A percentile compares a stretch with the other conserved stretches of the same genome.
phyloP scores from a whole-genome alignment of 92 coral and sea anemone genomes.

The Ricordea florida region DNA sequence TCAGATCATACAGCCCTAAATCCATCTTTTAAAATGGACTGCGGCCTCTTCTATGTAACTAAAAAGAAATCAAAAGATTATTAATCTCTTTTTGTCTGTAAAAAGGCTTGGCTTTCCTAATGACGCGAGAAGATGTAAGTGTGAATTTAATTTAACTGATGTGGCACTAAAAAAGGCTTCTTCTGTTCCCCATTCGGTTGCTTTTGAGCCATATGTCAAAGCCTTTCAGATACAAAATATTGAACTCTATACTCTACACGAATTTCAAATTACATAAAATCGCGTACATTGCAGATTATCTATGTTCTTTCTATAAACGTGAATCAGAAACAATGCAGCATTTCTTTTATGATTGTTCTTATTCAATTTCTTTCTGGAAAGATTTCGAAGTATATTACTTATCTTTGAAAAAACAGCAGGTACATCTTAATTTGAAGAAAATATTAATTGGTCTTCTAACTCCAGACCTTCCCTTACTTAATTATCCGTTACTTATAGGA shows the following conservation, averaged over 20 bases:
- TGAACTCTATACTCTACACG: neutral
- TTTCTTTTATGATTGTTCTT: too few species aligned
- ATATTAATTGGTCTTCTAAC: neutral
- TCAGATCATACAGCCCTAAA: neutral
- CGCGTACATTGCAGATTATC: too few species aligned
- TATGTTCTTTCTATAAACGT: too few species aligned
- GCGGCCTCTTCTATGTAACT: neutral
- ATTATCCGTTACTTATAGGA: neutral
- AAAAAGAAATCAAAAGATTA: neutral
- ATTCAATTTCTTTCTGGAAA: too few species aligned
- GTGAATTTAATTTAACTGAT: conserved; percentile 9
- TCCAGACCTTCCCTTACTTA: neutral
- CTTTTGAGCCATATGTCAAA: neutral
- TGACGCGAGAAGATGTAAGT: neutral
- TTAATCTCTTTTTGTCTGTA: neutral
- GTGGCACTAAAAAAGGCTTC: neutral
- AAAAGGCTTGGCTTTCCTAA: neutral
- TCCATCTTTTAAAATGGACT: neutral
- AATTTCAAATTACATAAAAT: neutral
- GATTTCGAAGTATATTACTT: too few species aligned
- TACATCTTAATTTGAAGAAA: neutral
- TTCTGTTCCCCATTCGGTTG: too few species aligned
- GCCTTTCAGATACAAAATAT: neutral
- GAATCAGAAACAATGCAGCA: too few species aligned
- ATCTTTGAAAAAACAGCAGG: too few species aligned